These are phyloP conservation scores for Cryptoblepharus egeriae DNA, from an alignment of 2,797 vertebrate species.

Conservation along the genomic window DNA sequence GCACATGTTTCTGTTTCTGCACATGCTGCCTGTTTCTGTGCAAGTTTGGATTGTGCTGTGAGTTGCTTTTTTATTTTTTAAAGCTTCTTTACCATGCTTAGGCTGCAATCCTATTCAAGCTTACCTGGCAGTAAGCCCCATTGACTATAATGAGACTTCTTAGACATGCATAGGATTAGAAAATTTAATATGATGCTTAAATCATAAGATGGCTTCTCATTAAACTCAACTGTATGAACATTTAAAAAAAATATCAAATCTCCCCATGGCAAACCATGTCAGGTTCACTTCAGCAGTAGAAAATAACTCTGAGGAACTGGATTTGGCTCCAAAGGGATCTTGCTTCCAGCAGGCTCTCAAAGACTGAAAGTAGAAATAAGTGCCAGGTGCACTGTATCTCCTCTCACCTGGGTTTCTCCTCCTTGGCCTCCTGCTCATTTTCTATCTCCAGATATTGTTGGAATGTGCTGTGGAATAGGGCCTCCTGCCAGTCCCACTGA, in stretches of 20 bases:
- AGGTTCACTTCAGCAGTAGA: background rate
- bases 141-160: too few relatives aligned
- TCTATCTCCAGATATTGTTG: slow-evolving; percentile 59
- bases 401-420: slow-evolving; percentile 72
- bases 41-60: too few relatives aligned
- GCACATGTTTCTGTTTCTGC: too few relatives aligned
- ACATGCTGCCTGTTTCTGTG: too few relatives aligned
- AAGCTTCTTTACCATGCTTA: too few relatives aligned
- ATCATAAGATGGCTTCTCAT: background rate
- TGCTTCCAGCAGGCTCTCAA: background rate
- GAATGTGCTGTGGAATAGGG: slow-evolving; percentile 70
- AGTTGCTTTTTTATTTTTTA: too few relatives aligned
- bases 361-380: background rate
- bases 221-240: background rate
- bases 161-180: too few relatives aligned
- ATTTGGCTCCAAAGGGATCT: background rate
- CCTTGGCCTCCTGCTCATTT: slow-evolving; percentile 46
- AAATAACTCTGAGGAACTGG: background rate
- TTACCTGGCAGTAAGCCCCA: too few relatives aligned
- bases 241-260: background rate
- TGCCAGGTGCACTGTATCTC: background rate
- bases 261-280: background rate
- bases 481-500: slow-evolving; percentile 73
- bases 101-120: too few relatives aligned
- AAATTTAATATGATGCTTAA: background rate